phyloP scores from a whole-genome alignment of 1,140 invertebrate genomes.

The Amyelois transitella region DNA sequence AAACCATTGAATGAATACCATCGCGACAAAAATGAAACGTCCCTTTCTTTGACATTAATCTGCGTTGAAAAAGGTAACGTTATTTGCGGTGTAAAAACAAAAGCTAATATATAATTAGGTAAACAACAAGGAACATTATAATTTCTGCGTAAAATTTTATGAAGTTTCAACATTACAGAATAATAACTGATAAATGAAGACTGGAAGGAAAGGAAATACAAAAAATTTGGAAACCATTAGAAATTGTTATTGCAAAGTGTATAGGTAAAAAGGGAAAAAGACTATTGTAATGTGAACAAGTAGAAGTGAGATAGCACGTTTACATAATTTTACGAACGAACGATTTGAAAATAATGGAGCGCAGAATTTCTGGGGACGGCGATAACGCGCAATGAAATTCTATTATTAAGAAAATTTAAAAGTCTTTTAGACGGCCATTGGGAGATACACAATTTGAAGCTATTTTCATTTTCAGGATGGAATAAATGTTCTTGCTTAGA shows the following conservation, averaged over 20 bases:
- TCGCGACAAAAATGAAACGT: no score
- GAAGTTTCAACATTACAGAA: no score
- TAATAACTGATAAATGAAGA: not conserved
- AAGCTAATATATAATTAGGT: not conserved
- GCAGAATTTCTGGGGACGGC: not conserved
- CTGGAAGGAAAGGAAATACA: not conserved
- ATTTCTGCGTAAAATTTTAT: not conserved
- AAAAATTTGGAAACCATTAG: not conserved
- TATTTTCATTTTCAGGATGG: no score
- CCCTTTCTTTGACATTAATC: no score
- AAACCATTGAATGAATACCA: no score
- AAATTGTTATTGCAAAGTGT: slow-evolving; percentile 1
- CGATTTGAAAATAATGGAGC: slow-evolving; percentile 8
- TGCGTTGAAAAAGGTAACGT: no score
- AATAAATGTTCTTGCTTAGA: no score
- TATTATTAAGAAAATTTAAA: slow-evolving; percentile 8
- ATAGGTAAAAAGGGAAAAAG: not conserved
- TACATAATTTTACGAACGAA: slow-evolving; percentile 6
- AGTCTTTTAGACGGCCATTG: not conserved
- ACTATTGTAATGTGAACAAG: not conserved
- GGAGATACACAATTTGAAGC: not conserved
- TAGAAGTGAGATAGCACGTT: not conserved
- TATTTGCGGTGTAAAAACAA: no score
- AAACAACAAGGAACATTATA: not conserved
- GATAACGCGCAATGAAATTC: slow-evolving; percentile 6